Conservation (phyloP, 2,888 invertebrate genomes). For the Sarcophaga rosellei region DNA sequence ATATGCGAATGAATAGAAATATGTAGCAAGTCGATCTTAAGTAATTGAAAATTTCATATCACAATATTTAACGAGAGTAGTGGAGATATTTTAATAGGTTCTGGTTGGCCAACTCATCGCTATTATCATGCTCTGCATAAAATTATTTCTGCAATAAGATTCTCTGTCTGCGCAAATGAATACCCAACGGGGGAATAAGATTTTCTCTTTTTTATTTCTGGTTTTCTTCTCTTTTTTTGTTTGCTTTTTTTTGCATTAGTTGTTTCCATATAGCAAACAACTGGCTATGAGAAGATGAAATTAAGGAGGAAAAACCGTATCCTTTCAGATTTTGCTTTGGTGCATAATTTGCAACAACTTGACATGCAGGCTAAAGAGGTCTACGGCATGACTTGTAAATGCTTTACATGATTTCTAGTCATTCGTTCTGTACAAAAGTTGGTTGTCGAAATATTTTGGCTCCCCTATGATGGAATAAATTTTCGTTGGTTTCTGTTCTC, state of each 20-base stretch:
- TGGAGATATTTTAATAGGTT: neutral
- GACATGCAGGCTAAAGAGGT: constrained; percentile 32
- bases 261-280: neutral
- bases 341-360: constrained; percentile 56
- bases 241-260: neutral
- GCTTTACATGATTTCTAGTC: constrained; percentile 47
- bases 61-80: neutral
- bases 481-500: constrained; percentile 49
- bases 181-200: neutral
- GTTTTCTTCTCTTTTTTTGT: neutral
- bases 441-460: constrained; percentile 60
- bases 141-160: neutral
- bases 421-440: constrained; percentile 36
- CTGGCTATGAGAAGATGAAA: neutral
- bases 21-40: neutral
- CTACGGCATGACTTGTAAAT: constrained; percentile 53
- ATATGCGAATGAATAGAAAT: neutral
- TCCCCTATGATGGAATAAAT: constrained; percentile 60
- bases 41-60: neutral
- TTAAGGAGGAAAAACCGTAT: constrained; percentile 25
- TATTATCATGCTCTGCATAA: neutral
- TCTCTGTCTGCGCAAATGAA: neutral
- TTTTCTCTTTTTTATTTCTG: neutral
- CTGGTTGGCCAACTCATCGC: neutral
- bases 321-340: constrained; percentile 47